Evolutionary conservation across 2,888 invertebrate species (phyloP).

Genomic region (Cryptocheilus praepositus): DNA sequence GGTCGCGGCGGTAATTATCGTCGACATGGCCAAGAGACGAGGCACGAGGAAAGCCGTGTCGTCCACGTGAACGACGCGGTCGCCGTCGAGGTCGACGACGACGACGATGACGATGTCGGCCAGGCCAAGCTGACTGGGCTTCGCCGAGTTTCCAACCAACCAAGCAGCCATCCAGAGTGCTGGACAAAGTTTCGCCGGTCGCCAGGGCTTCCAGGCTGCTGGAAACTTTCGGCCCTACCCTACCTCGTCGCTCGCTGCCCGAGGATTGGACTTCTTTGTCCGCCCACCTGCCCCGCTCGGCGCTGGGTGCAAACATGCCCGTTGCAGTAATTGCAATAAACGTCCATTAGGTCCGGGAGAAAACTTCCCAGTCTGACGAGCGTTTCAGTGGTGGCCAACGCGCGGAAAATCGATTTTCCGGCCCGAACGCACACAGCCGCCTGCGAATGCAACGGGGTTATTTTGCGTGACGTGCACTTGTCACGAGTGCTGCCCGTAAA

Average conservation of each 20-base stretch:
- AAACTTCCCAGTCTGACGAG: conserved; percentile 51
- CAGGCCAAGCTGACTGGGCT: conserved; percentile 65
- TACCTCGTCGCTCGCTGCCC: conserved; percentile 41
- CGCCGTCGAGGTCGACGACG: conserved; percentile 43
- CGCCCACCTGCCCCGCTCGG: conserved; percentile 47
- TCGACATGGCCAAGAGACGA: conserved; percentile 51
- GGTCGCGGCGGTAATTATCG: conserved; percentile 69
- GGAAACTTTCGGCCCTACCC: conserved; percentile 67
- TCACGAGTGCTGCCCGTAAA: background rate
- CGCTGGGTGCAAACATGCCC: conserved; percentile 50
- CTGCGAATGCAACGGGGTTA: background rate
- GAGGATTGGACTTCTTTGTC: conserved; percentile 56
- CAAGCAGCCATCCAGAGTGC: conserved; percentile 61
- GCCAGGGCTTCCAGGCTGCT: conserved; percentile 54
- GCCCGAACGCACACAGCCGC: background rate
- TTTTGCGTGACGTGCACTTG: too few species aligned
- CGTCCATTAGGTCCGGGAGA: conserved; percentile 54
- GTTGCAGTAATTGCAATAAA: conserved; percentile 63
- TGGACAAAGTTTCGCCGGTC: conserved; percentile 66
- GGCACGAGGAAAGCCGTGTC: conserved; percentile 46
- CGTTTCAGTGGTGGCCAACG: conserved; percentile 14
- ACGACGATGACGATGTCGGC: conserved; percentile 37
- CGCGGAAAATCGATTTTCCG: conserved; percentile 34
- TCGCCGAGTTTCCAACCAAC: conserved; percentile 66
- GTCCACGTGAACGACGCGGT: conserved; percentile 51